Evolutionary conservation across 2,113 vertebrate genomes (phyloP).

Genomic region (Manacus vitellinus): DNA sequence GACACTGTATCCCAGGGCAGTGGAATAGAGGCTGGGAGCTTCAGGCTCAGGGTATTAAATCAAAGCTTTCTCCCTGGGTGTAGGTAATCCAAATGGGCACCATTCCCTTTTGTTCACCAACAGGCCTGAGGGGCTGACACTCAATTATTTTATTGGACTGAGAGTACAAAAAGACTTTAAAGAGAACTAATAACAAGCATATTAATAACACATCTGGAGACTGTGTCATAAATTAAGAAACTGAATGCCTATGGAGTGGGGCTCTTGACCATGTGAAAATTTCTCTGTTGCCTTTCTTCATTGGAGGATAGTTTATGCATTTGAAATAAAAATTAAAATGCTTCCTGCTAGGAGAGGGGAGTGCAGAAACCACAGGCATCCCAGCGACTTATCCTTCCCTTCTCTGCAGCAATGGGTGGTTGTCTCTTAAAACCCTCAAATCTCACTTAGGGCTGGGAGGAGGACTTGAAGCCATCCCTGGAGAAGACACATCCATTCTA

Average conservation of each 20-base stretch:
- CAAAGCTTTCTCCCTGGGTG: not conserved
- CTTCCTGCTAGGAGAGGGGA: not conserved
- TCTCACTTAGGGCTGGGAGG: not conserved
- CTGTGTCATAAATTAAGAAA: conserved; percentile 8
- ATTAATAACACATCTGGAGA: conserved; percentile 31
- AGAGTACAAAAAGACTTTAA: not conserved
- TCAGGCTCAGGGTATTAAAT: not conserved
- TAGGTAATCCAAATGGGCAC: conserved; percentile 43
- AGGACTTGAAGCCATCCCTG: not conserved
- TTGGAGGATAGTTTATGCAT: not conserved
- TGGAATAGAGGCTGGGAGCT: not conserved
- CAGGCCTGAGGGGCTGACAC: not conserved
- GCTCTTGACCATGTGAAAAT: conserved; percentile 6
- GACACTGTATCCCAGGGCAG: conserved; percentile 23
- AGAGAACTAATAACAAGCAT: conserved; percentile 13
- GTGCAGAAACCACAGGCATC: not conserved
- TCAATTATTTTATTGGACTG: not conserved
- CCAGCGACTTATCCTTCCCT: not conserved
- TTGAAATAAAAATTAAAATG: conserved; percentile 29
- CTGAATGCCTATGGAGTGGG: not conserved
- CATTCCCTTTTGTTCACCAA: conserved; percentile 19
- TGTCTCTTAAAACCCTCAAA: not conserved
- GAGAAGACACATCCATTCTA: not conserved
- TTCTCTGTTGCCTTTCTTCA: not conserved
- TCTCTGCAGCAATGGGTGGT: not conserved